A percentile compares a stretch with the other conserved stretches of the same genome.
These are phyloP conservation scores for Heterohyrax brucei DNA, from an alignment of 2,797 vertebrate species.

Conservation along the genomic window DNA sequence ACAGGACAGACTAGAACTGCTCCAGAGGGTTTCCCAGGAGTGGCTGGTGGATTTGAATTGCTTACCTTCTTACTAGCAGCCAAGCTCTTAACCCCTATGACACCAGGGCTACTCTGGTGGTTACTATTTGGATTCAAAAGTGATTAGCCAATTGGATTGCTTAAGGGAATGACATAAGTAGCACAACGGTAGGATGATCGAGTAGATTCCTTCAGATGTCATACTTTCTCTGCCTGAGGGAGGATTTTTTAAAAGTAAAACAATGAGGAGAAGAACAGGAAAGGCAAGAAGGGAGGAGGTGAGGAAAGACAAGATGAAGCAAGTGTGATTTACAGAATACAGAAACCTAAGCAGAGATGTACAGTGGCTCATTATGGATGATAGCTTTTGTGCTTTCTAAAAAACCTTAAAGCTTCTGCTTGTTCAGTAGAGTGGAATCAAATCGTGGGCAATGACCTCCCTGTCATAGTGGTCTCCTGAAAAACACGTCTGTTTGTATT, in stretches of 20 bases:
- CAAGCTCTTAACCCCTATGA: no score
- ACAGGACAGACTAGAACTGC: no score
- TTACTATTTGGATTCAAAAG: neutral
- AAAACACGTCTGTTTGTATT: neutral
- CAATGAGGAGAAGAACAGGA: neutral
- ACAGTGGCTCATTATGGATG: neutral
- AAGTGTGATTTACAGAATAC: neutral
- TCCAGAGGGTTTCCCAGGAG: no score
- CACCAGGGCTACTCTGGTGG: no score
- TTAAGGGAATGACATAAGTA: constrained; percentile 9
- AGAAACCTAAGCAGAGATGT: neutral
- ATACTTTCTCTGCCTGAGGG: constrained; percentile 32
- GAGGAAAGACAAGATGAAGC: neutral
- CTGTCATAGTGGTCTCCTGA: neutral
- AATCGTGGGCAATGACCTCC: neutral
- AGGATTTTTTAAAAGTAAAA: neutral
- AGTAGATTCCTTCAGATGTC: constrained; percentile 2
- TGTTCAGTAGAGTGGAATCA: neutral
- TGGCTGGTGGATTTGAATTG: no score
- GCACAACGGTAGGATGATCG: neutral
- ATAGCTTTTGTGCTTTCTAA: neutral
- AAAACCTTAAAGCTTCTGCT: neutral
- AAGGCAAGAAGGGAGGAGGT: neutral
- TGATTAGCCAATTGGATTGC: neutral
- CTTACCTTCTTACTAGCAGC: no score